Percentiles rank a stretch among this genome's conserved stretches.
Evolutionary conservation across 2,888 invertebrate genomes (phyloP).

Genomic region (Spialia ferax): DNA sequence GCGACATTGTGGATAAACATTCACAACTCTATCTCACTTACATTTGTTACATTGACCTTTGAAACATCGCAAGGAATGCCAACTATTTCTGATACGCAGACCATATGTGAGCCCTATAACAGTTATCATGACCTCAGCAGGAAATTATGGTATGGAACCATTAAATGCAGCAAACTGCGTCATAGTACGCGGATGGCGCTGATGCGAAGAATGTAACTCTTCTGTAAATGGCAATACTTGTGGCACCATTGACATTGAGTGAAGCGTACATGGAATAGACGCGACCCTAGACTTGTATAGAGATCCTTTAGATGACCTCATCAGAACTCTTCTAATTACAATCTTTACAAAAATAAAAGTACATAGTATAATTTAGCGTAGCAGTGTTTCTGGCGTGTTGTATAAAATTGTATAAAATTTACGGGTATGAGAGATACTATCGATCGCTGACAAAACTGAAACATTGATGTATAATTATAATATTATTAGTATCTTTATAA

Average conservation of each 20-base stretch:
- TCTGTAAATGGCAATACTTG: constrained; percentile 35
- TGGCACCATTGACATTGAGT: constrained; percentile 31
- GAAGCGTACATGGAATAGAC: constrained; percentile 28
- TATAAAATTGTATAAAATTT: not conserved
- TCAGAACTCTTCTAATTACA: constrained; percentile 18
- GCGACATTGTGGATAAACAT: not conserved
- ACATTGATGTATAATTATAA: too few relatives aligned
- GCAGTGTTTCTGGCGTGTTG: not conserved
- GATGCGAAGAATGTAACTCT: constrained; percentile 28
- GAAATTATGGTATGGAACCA: constrained; percentile 28
- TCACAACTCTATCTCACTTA: not conserved
- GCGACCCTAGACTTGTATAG: constrained; percentile 36
- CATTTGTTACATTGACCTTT: constrained; percentile 9
- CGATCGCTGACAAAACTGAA: too few relatives aligned
- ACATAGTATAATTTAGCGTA: too few relatives aligned
- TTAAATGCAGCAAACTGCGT: constrained; percentile 19
- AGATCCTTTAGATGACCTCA: constrained; percentile 34
- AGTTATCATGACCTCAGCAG: constrained; percentile 25
- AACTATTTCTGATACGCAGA: not conserved
- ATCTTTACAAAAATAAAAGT: too few relatives aligned
- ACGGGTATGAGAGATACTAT: too few relatives aligned
- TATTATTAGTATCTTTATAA: too few relatives aligned
- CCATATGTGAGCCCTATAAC: constrained; percentile 25
- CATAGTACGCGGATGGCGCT: constrained; percentile 36
- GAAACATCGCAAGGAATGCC: constrained; percentile 2